Base-by-base conservation (phyloP, 2,888 invertebrate species). In the Cataglyphis altisquamis region DNA sequence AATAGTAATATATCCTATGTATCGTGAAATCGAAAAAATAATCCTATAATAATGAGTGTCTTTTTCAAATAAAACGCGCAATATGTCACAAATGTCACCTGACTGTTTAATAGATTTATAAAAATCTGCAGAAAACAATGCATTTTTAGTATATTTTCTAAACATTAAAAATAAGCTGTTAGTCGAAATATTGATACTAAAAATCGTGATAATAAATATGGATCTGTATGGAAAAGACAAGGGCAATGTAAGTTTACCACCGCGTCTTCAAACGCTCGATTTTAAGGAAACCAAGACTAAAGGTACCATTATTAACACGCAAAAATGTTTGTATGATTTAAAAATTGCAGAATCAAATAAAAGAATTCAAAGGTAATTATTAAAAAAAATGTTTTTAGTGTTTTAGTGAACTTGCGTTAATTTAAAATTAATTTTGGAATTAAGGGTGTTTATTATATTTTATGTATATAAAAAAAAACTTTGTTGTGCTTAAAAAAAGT, bases 271-370 rank as follows among this genome's bases (percentile, higher is more conserved):
- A 82, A 84, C 90, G 10, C 89, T 88, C 4, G 84, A 89, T 62
- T 52, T 87, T 75, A 73, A 64, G 0, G 84, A 87, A 36, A 57
- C 62, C 8, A 64, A 85, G 68, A 55, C 84, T 2, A 25, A 64
- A 64, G 10, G 25, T 21, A 18, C 66, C 63, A 93, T 93, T 62
- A 77, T 93, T 36, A 93, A 94, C 82, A 89, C 90, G 82, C 93
- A 94, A 89, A 91, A 21, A 45, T 86, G 91, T 12, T 85, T 92
- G 21, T 94, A 94, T 63, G 87, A 92, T 45, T 72, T 91, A 57
- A 83, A 87, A 74, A 91, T 94, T 25, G 70, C 80, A 9, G 92
- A 93, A 64, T 87, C 87, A 60, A 64, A 90, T 77, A 90, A 88
- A 29, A 87, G 84, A 82, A 91, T 93, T 70, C 62, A 89, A 64